Conservation (phyloP, 2,888 invertebrate species). For the Pelosia muscerda region DNA sequence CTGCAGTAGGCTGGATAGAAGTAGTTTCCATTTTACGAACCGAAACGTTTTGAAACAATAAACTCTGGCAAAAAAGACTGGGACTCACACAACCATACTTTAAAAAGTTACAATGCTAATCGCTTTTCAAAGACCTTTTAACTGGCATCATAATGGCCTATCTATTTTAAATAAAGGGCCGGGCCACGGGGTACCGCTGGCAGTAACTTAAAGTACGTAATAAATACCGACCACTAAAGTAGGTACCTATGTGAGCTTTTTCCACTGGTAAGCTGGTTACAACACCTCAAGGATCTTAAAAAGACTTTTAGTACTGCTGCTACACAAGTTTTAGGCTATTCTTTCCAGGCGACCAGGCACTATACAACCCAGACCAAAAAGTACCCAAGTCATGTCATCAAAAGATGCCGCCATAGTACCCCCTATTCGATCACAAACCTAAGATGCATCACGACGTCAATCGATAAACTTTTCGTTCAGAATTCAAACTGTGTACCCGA, state of each 20-base stretch:
- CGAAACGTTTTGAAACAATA: conserved; percentile 5
- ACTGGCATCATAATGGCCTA: not conserved
- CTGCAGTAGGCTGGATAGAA: not conserved
- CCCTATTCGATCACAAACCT: not conserved
- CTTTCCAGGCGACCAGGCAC: not conserved
- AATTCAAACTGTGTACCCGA: not conserved
- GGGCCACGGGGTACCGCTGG: not conserved
- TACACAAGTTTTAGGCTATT: not conserved
- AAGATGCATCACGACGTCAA: not conserved
- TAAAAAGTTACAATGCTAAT: not conserved
- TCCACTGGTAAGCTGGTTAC: not conserved
- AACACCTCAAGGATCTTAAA: not conserved
- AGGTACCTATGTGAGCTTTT: not conserved
- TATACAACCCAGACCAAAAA: not conserved
- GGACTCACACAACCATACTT: not conserved
- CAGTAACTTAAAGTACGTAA: not conserved
- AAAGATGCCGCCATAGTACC: not conserved
- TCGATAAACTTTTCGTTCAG: not conserved
- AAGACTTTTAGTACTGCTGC: not conserved
- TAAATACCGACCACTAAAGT: not conserved
- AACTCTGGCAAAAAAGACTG: not conserved
- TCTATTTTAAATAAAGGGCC: not conserved
- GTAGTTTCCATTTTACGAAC: conserved; percentile 10
- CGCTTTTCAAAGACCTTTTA: not conserved
- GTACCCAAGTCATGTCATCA: too few relatives aligned